Conservation (phyloP, 1,140 invertebrate genomes). For the Neodiprion pinetum region DNA sequence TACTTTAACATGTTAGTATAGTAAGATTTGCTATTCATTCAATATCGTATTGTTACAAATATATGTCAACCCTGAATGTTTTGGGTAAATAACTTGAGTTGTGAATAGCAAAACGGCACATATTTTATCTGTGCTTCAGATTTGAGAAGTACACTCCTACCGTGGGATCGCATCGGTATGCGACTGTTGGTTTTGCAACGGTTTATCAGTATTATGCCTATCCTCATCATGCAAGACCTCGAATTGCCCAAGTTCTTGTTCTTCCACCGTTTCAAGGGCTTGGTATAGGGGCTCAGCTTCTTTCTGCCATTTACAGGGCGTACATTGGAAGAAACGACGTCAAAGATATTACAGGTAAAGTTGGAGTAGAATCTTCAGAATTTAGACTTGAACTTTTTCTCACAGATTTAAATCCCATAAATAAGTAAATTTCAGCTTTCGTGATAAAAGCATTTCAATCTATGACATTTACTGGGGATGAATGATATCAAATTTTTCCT, state of each 20-base stretch:
- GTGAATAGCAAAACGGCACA: too few species aligned
- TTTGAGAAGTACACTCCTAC: constrained; percentile 81
- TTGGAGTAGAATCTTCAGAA: not conserved
- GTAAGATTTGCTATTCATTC: not conserved
- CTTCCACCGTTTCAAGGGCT: constrained; percentile 88
- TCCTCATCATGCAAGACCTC: constrained; percentile 82
- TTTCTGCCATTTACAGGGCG: constrained; percentile 81
- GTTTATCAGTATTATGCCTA: constrained; percentile 97
- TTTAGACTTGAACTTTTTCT: too few species aligned
- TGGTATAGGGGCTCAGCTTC: constrained; percentile 81
- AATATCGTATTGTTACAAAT: constrained; percentile 10
- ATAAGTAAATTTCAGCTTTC: not conserved
- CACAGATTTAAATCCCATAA: too few species aligned
- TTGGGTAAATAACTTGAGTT: too few species aligned
- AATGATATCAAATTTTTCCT: not conserved
- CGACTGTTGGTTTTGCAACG: constrained; percentile 86
- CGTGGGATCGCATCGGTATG: constrained; percentile 72
- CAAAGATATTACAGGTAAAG: constrained; percentile 83
- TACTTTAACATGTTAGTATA: constrained; percentile 87
- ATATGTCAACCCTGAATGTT: too few species aligned
- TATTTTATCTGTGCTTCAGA: constrained; percentile 58
- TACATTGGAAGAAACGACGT: constrained; percentile 75
- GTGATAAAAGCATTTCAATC: constrained; percentile 2
- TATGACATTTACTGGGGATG: not conserved
- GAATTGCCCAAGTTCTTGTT: constrained; percentile 91